Evolutionary conservation across 1,140 invertebrate genomes (phyloP).

Genomic region (Drosophila sturtevanti): DNA sequence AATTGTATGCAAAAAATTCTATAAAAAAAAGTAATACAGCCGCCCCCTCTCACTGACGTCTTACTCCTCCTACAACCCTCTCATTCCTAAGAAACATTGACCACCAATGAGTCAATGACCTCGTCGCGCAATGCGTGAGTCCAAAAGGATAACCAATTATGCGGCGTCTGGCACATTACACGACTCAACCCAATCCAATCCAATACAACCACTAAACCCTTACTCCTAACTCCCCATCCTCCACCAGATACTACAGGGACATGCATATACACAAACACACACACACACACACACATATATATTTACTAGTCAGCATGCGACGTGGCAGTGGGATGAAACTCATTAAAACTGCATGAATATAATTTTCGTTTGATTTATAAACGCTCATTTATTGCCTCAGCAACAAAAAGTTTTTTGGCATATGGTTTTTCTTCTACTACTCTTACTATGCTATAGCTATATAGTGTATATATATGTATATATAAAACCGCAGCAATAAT

Average conservation of each 20-base stretch:
- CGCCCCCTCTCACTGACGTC: not conserved
- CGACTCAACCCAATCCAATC: slow-evolving; percentile 13
- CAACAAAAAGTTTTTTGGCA: slow-evolving; percentile 45
- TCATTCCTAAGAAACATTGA: not conserved
- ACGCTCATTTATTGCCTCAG: slow-evolving; percentile 62
- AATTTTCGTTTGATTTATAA: slow-evolving; percentile 80
- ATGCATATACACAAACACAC: slow-evolving; percentile 14
- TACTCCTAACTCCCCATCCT: not conserved
- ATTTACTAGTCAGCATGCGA: slow-evolving; percentile 15
- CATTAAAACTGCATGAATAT: slow-evolving; percentile 81
- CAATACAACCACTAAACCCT: slow-evolving; percentile 1
- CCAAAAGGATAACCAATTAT: slow-evolving; percentile 72
- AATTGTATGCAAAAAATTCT: too few species aligned
- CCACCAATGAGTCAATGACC: slow-evolving; percentile 58
- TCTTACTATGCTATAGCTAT: slow-evolving; percentile 29
- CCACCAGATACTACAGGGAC: not conserved
- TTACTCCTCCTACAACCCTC: too few species aligned
- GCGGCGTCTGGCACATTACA: slow-evolving; percentile 58
- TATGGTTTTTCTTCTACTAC: slow-evolving; percentile 51
- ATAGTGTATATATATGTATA: too few species aligned
- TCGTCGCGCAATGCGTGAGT: slow-evolving; percentile 32
- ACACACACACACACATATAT: slow-evolving; percentile 3
- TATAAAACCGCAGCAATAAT: slow-evolving; percentile 64
- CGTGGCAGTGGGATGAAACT: slow-evolving; percentile 49
- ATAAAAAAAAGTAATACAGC: too few species aligned